Evolutionary conservation across 35 echinoderm and acorn worm species (phyloP), one percentile per base, ranked within the genome.

Genomic region (Diadema setosum): DNA sequence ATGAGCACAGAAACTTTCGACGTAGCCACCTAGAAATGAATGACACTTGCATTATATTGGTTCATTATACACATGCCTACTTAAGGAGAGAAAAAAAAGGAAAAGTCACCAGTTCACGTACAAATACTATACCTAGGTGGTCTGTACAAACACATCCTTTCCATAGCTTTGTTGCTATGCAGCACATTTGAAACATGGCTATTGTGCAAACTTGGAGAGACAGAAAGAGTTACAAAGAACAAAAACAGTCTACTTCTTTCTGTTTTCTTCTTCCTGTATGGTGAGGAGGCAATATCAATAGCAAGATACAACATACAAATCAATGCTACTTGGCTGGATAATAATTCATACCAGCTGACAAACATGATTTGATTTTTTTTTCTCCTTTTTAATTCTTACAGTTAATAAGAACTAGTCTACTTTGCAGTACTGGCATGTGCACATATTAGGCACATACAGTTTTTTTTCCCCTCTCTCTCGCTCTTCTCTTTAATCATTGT

Each of bases 401-500:
- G n/a, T n/a, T n/a, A n/a, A n/a, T 44, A 78, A 35, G 73, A 78
- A 78, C 73, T 78, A 78, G 27, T 78, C 73, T 78, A 78, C 73
- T 44, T 78, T 44, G 73, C 73, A 78, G 73, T 78, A 78, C 73
- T 78, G 73, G 37, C 73, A 78, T 78, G 73, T 78, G 73, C 73
- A 78, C 73, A 17, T 41, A 78, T 78, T 78, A 78, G 73, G 73
- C 73, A 78, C 73, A 78, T 78, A 78, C 73, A 78, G 73, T 78
- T 78, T 73, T 73, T 67, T 67, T 67, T 67, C 31, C 63, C n/a
- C n/a, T n/a, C n/a, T n/a, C n/a, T n/a, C n/a, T n/a, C n/a, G n/a
- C n/a, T n/a, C n/a, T n/a, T 67, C 30, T 34, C 37, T 34, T 67
- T 67, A 67, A 32, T 78, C 73, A 78, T 78, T 78, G 73, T 78